These are phyloP conservation scores for Edolisoma coerulescens DNA, from an alignment of 2,113 vertebrate species.

Conservation along the genomic window DNA sequence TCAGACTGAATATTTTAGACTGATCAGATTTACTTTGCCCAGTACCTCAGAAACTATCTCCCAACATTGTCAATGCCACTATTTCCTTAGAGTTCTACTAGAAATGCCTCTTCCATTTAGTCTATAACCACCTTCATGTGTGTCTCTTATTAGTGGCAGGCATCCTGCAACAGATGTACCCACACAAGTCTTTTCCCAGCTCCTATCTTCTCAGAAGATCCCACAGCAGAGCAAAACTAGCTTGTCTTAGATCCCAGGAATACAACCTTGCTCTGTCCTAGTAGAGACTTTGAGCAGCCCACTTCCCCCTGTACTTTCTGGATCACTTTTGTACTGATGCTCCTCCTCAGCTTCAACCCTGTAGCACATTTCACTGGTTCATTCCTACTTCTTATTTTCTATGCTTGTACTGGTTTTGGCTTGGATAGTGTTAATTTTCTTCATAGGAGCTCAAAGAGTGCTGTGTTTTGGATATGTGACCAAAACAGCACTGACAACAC, in stretches of 20 bases:
- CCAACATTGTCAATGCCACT: accelerated
- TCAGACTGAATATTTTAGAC: not conserved
- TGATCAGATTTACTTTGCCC: not conserved
- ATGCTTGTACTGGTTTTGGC: not conserved
- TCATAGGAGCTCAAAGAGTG: not conserved
- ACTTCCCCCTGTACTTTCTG: not conserved
- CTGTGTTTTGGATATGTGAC: not conserved
- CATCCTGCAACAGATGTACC: not conserved
- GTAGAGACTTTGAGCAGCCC: not conserved
- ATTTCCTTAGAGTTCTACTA: not conserved
- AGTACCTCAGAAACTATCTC: not conserved
- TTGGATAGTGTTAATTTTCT: not conserved
- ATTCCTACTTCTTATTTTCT: not conserved
- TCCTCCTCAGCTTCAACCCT: not conserved
- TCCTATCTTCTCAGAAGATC: not conserved
- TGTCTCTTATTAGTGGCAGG: not conserved
- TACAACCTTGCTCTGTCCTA: not conserved
- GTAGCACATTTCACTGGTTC: not conserved
- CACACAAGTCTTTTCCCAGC: not conserved
- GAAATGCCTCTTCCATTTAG: not conserved
- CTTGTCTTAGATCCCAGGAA: not conserved
- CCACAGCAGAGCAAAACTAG: not conserved
- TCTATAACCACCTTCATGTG: not conserved
- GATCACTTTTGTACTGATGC: not conserved
- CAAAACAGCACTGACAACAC: not conserved